A percentile compares a stretch with the other conserved stretches of the same genome.
Evolutionary conservation across 2,888 invertebrate genomes (phyloP).

Genomic region (Corythucha ciliata): DNA sequence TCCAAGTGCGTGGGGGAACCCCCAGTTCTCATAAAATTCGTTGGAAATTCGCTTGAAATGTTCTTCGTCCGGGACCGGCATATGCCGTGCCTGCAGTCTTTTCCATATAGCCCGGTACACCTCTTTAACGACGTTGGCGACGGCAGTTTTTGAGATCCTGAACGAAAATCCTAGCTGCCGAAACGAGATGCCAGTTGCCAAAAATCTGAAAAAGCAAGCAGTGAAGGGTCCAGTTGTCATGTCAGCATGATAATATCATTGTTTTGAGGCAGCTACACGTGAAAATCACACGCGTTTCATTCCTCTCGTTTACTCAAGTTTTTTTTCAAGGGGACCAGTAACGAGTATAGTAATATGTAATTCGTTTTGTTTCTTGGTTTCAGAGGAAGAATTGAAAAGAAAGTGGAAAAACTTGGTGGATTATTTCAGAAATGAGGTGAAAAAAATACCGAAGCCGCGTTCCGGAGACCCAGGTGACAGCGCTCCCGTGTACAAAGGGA

Average conservation of each 20-base stretch:
- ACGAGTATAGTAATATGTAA: no score
- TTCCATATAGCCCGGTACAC: constrained; percentile 1
- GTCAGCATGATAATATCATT: no score
- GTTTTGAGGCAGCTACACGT: no score
- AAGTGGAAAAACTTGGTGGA: constrained; percentile 6
- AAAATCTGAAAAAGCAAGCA: constrained; percentile 3
- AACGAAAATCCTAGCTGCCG: constrained; percentile 9
- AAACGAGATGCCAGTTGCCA: constrained; percentile 4
- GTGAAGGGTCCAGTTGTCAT: no score
- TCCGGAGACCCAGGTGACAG: background rate
- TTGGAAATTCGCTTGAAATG: background rate
- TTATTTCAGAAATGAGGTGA: background rate
- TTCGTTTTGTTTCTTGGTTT: no score
- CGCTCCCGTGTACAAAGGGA: background rate
- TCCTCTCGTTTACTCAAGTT: no score
- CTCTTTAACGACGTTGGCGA: background rate
- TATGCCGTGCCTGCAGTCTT: background rate
- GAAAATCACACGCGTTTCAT: no score
- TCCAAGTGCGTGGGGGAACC: constrained; percentile 1
- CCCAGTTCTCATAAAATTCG: background rate
- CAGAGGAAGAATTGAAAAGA: constrained; percentile 1
- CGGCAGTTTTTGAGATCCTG: constrained; percentile 8
- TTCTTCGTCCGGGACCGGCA: background rate
- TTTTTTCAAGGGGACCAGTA: no score
- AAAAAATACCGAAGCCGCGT: background rate